phyloP scores from a whole-genome alignment of 1,140 invertebrate species.

The Drosophila arizonae region DNA sequence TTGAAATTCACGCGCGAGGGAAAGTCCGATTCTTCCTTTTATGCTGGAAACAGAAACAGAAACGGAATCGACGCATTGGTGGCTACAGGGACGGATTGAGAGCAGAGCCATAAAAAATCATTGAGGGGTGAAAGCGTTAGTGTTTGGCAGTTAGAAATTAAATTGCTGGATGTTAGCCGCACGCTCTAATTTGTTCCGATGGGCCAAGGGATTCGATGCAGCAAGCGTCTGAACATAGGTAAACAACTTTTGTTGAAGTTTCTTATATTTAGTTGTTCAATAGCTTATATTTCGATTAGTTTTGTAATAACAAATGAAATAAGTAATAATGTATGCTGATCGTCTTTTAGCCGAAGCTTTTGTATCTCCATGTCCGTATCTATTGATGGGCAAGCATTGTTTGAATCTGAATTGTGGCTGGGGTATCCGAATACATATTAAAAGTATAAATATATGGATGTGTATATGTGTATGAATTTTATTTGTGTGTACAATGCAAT shows the following conservation, averaged over 20 bases:
- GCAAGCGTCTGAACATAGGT: background rate
- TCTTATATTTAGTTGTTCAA: no score
- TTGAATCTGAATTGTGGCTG: background rate
- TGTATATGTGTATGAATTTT: background rate
- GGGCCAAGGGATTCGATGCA: background rate
- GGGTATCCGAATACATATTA: background rate
- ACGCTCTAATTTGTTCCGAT: slow-evolving; percentile 4
- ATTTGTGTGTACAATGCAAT: slow-evolving; percentile 11
- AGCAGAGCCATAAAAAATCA: slow-evolving; percentile 1
- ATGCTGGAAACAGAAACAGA: slow-evolving; percentile 21
- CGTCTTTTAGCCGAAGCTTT: background rate
- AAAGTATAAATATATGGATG: no score
- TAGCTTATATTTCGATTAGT: no score
- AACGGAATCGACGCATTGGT: slow-evolving; percentile 33
- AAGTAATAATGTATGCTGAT: no score
- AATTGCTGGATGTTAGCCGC: background rate
- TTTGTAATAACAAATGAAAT: no score
- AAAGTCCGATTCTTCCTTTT: slow-evolving; percentile 29
- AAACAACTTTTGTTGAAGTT: background rate
- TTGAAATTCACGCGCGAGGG: slow-evolving; percentile 75
- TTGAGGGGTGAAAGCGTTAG: slow-evolving; percentile 27
- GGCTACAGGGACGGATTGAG: background rate
- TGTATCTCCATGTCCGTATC: no score
- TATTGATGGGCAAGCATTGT: background rate
- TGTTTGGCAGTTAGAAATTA: slow-evolving; percentile 13